Evolutionary conservation across 1,140 invertebrate genomes (phyloP), one percentile per base, ranked within the genome.

Genomic region (Aphaenogaster rudis): DNA sequence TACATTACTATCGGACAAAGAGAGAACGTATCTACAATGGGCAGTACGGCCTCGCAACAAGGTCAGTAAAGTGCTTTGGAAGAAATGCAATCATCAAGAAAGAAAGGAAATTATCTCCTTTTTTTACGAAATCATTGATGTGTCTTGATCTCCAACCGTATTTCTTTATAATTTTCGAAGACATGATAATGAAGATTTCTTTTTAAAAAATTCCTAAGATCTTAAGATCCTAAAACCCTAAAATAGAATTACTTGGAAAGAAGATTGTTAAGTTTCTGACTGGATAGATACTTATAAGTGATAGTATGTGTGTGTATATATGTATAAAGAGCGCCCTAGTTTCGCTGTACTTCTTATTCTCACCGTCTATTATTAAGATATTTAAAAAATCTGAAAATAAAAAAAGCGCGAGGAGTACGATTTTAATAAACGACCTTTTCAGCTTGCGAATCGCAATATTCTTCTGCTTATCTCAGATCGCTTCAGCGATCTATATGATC

Each of bases 1-100:
- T 94, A n/a, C 89, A 88, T 45, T 79, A 92, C 84, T 95, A 95
- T 86, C 87, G 94, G 11, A 79, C 92, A 39, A 92, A 79, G 77
- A 81, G 91, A 33, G 89, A 91, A 11, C 88, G 91, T 39, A 90
- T 93, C 66, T 94, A 92, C 48, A 85, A 91, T 61, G 93, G 88
- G 3, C 84, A 90, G 28, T 77, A 86, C 13, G 93, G 94, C 6
- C 71, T 95, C 8, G 87, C 91, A 3, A 87, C 91, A 0, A 93
- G 93, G 94, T 95, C 13, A 7, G 82, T 81, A 45, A 11, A 42
- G 21, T 21, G 9, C 8, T 42, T 64, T 64, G 9, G 17, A 36
- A 15, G 0, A 48, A 33, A 50, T n/a, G 3, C 21, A 45, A 67
- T 67, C 11, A 13, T n/a, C 17, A 66, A 21, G 64, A 67, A 17